These are phyloP conservation scores for Salvelinus sp. DNA, from an alignment of 2,113 vertebrate species.

Conservation along the genomic window DNA sequence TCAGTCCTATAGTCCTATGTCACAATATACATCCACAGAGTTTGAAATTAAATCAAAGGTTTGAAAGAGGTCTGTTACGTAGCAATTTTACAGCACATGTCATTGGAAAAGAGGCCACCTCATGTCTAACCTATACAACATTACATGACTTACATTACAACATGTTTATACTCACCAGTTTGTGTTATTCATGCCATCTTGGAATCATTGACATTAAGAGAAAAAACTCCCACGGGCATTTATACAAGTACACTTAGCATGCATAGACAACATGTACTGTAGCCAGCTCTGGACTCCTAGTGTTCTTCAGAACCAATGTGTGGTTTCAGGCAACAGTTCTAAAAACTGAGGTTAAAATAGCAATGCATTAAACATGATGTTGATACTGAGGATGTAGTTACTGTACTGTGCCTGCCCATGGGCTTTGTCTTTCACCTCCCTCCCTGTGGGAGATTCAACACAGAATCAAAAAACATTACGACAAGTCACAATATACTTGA, in stretches of 20 bases:
- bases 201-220: slow-evolving; percentile 46
- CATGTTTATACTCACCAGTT: background rate
- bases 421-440: slow-evolving; percentile 40
- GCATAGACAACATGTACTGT: slow-evolving; percentile 39
- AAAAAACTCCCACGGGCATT: slow-evolving; percentile 44
- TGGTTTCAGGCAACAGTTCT: slow-evolving; percentile 48
- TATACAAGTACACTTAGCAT: slow-evolving; percentile 38
- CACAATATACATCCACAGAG: background rate
- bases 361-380: slow-evolving; percentile 25
- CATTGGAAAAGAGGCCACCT: background rate
- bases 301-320: slow-evolving; percentile 38
- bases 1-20: background rate
- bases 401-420: slow-evolving; percentile 32
- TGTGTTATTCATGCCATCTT: slow-evolving; percentile 21
- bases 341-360: slow-evolving; percentile 44
- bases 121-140: background rate
- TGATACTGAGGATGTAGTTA: slow-evolving; percentile 29
- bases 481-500: slow-evolving; percentile 33
- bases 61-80: no score
- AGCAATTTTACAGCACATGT: no score
- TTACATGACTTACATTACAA: no score
- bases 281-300: slow-evolving; percentile 41
- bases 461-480: slow-evolving; percentile 32
- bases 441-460: slow-evolving; percentile 26
- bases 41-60: no score